These are phyloP conservation scores for Tiphia femorata DNA, from an alignment of 2,888 invertebrate species.

Conservation along the genomic window DNA sequence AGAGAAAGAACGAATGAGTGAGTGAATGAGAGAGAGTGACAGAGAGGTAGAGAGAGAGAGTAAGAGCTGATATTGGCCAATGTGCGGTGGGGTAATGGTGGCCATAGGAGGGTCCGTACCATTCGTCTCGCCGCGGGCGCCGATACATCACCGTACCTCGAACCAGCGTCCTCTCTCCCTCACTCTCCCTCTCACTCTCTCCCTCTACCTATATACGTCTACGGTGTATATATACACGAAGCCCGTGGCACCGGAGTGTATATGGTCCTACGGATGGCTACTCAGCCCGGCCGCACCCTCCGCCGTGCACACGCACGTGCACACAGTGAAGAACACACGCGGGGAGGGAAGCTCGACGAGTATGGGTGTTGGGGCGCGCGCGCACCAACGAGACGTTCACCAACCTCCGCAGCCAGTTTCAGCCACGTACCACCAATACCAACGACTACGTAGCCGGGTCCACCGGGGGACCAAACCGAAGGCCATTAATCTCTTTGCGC, in stretches of 20 bases:
- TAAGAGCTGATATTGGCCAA: slow-evolving; percentile 55
- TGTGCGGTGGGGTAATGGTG: slow-evolving; percentile 61
- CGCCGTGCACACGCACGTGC: slow-evolving; percentile 16
- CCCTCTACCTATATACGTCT: slow-evolving; percentile 47
- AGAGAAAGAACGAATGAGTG: slow-evolving; percentile 8
- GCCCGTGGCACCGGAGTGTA: slow-evolving; percentile 43
- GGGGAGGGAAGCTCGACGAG: too few relatives aligned
- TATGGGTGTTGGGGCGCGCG: too few relatives aligned
- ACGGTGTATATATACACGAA: slow-evolving; percentile 23
- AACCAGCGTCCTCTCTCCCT: slow-evolving; percentile 47
- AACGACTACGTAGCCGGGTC: slow-evolving; percentile 26
- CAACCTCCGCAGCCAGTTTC: not conserved
- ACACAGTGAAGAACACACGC: not conserved
- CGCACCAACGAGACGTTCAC: not conserved
- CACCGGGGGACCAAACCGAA: slow-evolving; percentile 58
- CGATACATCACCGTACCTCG: slow-evolving; percentile 65
- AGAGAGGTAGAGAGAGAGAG: slow-evolving; percentile 13
- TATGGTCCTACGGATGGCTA: slow-evolving; percentile 59
- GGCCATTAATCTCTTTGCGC: slow-evolving; percentile 67
- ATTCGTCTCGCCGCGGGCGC: slow-evolving; percentile 66
- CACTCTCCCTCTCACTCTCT: not conserved
- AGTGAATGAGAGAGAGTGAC: not conserved
- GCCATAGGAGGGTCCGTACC: slow-evolving; percentile 59
- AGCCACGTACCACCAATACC: slow-evolving; percentile 28
- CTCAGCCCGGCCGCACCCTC: slow-evolving; percentile 62